Conservation (phyloP, 2,113 vertebrate genomes). For the Colistium nudipinnis region DNA sequence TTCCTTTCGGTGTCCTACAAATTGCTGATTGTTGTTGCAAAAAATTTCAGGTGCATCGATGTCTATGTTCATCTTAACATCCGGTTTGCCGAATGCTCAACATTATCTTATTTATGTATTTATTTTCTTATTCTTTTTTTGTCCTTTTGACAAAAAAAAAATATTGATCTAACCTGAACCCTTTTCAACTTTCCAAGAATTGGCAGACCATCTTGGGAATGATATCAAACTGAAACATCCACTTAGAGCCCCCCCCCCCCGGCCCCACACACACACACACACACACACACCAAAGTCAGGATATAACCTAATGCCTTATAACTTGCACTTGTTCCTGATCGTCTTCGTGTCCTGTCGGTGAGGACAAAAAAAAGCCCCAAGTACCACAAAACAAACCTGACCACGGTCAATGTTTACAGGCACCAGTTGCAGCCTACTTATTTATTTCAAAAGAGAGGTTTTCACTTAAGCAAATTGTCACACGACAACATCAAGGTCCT, state of each 20-base stretch:
- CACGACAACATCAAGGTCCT: conserved; percentile 8
- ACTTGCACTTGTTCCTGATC: conserved; percentile 71
- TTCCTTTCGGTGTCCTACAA: conserved; percentile 51
- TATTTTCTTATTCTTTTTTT: conserved; percentile 15
- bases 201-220: conserved; percentile 18
- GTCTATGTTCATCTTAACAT: conserved; percentile 41
- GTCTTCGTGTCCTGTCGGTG: conserved; percentile 37
- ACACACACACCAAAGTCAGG: conserved; percentile 68
- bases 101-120: conserved; percentile 59
- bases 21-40: conserved; percentile 35
- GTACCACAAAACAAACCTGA: conserved; percentile 37
- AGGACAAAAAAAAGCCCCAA: conserved; percentile 25
- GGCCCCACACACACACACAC: no score
- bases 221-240: conserved; percentile 7
- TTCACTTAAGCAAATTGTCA: conserved; percentile 27
- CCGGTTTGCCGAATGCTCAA: conserved; percentile 58
- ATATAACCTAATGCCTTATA: conserved; percentile 79
- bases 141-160: conserved; percentile 25
- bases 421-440: conserved; percentile 3
- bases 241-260: conserved; percentile 47
- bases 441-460: conserved; percentile 2
- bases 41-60: conserved; percentile 47
- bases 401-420: conserved; percentile 40
- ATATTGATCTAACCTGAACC: conserved; percentile 15
- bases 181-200: conserved; percentile 40